A percentile compares a stretch with the other conserved stretches of the same genome.
These are phyloP conservation scores for Drosophila rhopaloa DNA, from an alignment of 1,140 invertebrate species.

Conservation along the genomic window DNA sequence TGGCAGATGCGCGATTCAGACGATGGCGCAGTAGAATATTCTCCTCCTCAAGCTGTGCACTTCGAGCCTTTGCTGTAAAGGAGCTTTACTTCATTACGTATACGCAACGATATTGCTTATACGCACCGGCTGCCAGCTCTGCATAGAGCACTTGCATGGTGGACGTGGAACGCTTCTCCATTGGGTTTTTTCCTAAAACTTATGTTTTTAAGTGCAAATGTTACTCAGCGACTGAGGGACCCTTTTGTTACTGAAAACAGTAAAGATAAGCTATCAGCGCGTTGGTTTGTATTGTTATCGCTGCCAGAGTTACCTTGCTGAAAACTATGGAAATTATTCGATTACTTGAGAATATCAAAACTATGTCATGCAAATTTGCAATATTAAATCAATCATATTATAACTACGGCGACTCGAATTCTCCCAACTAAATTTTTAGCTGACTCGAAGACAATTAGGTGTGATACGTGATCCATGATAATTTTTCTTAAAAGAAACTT, in stretches of 20 bases:
- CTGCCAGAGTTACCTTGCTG: slow-evolving; percentile 16
- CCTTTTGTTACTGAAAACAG: slow-evolving; percentile 12
- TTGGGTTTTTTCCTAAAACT: slow-evolving; percentile 9
- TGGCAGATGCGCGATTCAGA: slow-evolving; percentile 46
- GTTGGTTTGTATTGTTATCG: slow-evolving; percentile 3
- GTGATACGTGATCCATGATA: no score
- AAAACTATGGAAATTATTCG: not conserved
- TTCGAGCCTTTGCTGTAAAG: slow-evolving; percentile 60
- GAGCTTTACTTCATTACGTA: not conserved
- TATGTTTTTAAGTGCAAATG: slow-evolving; percentile 2
- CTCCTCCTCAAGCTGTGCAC: slow-evolving; percentile 66
- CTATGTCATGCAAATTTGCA: not conserved
- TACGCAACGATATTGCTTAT: slow-evolving; percentile 27
- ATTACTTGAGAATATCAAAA: not conserved
- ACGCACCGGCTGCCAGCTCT: slow-evolving; percentile 64
- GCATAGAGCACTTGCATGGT: slow-evolving; percentile 64
- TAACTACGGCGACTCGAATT: not conserved
- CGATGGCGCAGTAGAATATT: slow-evolving; percentile 68
- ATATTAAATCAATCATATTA: not conserved
- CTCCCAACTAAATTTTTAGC: no score
- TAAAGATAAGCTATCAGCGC: slow-evolving; percentile 65
- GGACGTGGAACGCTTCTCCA: slow-evolving; percentile 57
- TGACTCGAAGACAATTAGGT: no score
- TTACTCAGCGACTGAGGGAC: slow-evolving; percentile 17
- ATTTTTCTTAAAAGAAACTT: no score